These are phyloP conservation scores for Cardiocondyla obscurior DNA, from an alignment of 1,140 invertebrate species.

Conservation along the genomic window DNA sequence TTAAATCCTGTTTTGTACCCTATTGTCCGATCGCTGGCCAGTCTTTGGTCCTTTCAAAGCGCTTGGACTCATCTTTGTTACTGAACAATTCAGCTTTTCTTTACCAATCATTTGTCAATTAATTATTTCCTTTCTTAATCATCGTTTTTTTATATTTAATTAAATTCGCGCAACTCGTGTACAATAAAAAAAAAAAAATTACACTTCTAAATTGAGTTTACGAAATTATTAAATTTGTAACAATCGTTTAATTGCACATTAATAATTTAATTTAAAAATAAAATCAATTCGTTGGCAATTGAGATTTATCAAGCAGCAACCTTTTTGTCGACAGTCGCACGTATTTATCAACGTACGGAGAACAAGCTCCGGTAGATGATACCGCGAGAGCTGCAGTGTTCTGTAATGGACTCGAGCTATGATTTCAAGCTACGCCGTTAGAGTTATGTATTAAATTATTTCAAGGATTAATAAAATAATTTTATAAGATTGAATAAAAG, in stretches of 20 bases:
- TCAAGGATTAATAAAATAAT: neutral
- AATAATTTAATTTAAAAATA: neutral
- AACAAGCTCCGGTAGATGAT: neutral
- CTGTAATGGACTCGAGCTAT: neutral
- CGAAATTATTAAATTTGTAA: constrained; percentile 8
- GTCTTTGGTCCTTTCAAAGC: constrained; percentile 58
- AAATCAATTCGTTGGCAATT: neutral
- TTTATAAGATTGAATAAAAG: neutral
- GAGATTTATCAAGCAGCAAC: neutral
- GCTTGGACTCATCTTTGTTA: neutral
- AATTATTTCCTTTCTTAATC: neutral
- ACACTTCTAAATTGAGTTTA: too few relatives aligned
- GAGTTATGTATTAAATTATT: neutral
- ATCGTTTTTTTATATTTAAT: neutral
- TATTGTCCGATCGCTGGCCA: constrained; percentile 61
- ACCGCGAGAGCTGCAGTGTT: neutral
- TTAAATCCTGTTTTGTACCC: constrained; percentile 75
- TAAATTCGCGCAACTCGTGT: neutral
- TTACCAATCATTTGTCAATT: constrained; percentile 12
- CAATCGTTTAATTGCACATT: neutral
- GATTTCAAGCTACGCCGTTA: neutral
- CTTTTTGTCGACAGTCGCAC: constrained; percentile 4
- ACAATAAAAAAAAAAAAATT: neutral
- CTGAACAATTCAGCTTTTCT: neutral
- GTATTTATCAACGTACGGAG: constrained; percentile 16